Evolutionary conservation across 2,888 invertebrate species (phyloP).

Genomic region (Brachyopa scutellaris): DNA sequence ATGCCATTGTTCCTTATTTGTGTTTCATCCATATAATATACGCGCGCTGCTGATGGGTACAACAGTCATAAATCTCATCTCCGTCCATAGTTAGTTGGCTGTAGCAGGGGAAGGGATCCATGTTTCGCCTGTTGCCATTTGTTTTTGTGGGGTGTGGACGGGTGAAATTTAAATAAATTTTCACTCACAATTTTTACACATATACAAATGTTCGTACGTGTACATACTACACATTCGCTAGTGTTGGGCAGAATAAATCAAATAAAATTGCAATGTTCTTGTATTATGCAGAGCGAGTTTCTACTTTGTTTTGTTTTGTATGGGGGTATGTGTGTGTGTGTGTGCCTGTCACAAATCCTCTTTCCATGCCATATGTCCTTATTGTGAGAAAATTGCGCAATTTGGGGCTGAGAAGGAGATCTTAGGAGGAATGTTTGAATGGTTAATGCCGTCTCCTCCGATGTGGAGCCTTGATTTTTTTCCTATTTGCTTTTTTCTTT

Average conservation of each 20-base stretch:
- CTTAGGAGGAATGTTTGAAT: conserved; percentile 25
- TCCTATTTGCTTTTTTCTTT: conserved; percentile 3
- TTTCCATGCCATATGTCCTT: conserved; percentile 23
- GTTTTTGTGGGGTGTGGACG: conserved; percentile 7
- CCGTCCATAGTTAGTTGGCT: conserved; percentile 12
- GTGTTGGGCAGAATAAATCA: conserved; percentile 46
- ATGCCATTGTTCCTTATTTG: conserved; percentile 52
- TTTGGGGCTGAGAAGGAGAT: conserved; percentile 31
- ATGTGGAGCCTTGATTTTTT: conserved; percentile 33
- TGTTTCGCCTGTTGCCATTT: conserved; percentile 50
- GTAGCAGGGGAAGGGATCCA: conserved; percentile 2
- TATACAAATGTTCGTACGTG: conserved; percentile 9
- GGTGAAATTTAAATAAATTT: conserved; percentile 66
- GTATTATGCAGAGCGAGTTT: conserved; percentile 48
- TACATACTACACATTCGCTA: background rate
- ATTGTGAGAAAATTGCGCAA: conserved; percentile 52
- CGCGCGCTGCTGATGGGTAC: conserved; percentile 36
- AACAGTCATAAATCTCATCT: conserved; percentile 36
- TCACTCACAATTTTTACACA: conserved; percentile 10
- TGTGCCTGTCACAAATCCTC: conserved; percentile 30
- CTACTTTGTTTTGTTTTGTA: too few species aligned
- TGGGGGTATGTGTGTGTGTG: too few species aligned
- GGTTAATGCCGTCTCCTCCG: conserved; percentile 33
- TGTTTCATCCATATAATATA: conserved; percentile 41
- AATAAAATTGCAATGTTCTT: conserved; percentile 61